These are phyloP conservation scores for Argynnis bischoffii DNA, from an alignment of 2,888 invertebrate species.

Conservation along the genomic window DNA sequence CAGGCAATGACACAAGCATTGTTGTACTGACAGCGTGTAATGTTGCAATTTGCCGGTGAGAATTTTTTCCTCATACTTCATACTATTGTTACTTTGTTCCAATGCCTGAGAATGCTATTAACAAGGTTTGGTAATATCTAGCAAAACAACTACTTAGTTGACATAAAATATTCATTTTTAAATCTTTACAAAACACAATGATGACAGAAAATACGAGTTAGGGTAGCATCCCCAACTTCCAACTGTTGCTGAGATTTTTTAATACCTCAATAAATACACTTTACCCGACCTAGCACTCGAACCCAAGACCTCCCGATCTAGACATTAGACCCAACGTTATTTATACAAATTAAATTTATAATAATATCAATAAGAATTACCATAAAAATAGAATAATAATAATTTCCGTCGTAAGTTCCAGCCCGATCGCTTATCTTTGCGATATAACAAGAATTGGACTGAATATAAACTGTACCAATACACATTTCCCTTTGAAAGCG, in stretches of 20 bases:
- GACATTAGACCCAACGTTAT: too few species aligned
- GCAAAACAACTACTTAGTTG: slow-evolving; percentile 1
- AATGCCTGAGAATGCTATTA: slow-evolving; percentile 22
- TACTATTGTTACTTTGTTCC: slow-evolving; percentile 27
- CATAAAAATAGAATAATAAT: too few species aligned
- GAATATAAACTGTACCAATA: neutral
- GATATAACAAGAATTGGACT: neutral
- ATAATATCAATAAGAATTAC: too few species aligned
- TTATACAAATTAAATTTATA: too few species aligned
- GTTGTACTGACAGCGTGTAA: slow-evolving; percentile 26
- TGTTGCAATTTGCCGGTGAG: slow-evolving; percentile 33
- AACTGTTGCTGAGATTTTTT: too few species aligned
- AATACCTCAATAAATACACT: too few species aligned
- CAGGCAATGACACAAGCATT: slow-evolving; percentile 21
- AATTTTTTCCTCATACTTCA: slow-evolving; percentile 31
- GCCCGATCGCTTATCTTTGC: neutral
- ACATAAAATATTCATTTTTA: neutral
- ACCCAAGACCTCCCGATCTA: too few species aligned
- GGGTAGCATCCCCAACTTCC: too few species aligned
- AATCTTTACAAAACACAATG: neutral
- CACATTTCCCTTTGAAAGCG: slow-evolving; percentile 18
- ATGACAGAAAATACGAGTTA: too few species aligned
- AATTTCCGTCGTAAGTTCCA: neutral
- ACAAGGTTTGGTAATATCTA: slow-evolving; percentile 6
- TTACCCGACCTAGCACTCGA: too few species aligned